Base-by-base conservation (phyloP, 2,797 vertebrate genomes). In the Erethizon dorsatum region DNA sequence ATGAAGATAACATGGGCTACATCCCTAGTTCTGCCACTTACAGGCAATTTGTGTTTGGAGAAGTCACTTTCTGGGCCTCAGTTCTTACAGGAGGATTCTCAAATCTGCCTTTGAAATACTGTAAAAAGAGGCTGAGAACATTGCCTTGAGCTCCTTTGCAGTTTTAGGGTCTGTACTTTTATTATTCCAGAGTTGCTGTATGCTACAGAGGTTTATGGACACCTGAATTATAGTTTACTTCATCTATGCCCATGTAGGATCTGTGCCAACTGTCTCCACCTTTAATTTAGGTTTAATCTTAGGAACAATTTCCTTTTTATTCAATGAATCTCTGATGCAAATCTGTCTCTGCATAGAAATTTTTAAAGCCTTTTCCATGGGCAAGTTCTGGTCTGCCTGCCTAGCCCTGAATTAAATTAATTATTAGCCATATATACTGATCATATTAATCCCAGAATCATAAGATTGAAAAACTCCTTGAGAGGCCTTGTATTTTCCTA, bases 301-400 rank as follows among this genome's bases (percentile, higher is more conserved):
- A 96, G 47, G 73, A 84, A 77, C 59, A 75, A 73, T 88, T 97
- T 97, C 71, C 88, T 86, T 96, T 93, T 94, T 73, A 89, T 91
- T 95, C 73, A 95, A 7, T 63, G 77, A 97, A 57, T 96, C n/a
- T 65, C n/a, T 96, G 52, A 90, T 93, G 88, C 83, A 80, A 10
- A 50, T 80, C 31, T 86, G 15, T 85, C 79, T 94, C 92, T 95
- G 59, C 61, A 91, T 2, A 54, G 90, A 86, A 94, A 97, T 96
- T 96, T 95, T 92, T 84, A 97, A 96, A 97, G 90, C 78, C 78
- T 97, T 95, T 93, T 56, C 78, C 79, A 17, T 15, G 75, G 91
- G 50, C 95, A 97, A 92, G 84, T 94, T 97, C 94, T 96, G 82
- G 77, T 96, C 78, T 96, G 93, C 85, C 96, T 61, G 67, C 78